These are phyloP conservation scores for Liposcelis brunnea DNA, from an alignment of 2,888 invertebrate genomes.

Conservation along the genomic window DNA sequence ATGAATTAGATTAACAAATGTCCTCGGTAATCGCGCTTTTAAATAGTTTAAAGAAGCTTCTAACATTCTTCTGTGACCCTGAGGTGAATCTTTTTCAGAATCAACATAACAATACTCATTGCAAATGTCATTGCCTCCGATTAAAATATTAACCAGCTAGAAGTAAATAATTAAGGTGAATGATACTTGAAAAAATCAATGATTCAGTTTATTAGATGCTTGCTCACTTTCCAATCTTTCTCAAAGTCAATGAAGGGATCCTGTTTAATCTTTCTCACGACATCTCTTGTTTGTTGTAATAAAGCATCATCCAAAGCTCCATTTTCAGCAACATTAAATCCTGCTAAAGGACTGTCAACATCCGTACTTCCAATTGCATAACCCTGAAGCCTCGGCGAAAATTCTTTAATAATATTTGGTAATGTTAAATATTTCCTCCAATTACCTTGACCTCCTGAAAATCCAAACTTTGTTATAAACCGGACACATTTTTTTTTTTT, in stretches of 20 bases:
- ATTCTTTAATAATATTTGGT: conserved; percentile 43
- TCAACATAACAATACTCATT: conserved; percentile 14
- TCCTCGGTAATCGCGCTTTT: conserved; percentile 13
- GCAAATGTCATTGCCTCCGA: conserved; percentile 16
- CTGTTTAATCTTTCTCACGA: conserved; percentile 33
- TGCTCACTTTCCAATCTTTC: conserved; percentile 39
- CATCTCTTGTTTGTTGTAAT: conserved; percentile 35
- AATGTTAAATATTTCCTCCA: conserved; percentile 37
- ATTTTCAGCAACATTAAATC: conserved; percentile 41
- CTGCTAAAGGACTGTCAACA: conserved; percentile 28
- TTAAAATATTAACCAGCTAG: conserved; percentile 14
- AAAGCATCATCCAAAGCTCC: conserved; percentile 39
- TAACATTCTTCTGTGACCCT: conserved; percentile 12
- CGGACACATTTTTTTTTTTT: too few relatives aligned
- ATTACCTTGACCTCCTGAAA: conserved; percentile 31
- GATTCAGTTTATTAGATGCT: too few relatives aligned
- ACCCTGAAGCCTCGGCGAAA: conserved; percentile 44
- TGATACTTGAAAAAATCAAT: too few relatives aligned
- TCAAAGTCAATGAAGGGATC: conserved; percentile 35
- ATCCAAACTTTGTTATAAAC: too few relatives aligned
- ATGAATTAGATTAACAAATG: conserved; percentile 15
- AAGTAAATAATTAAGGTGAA: not conserved
- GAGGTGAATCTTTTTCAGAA: conserved; percentile 12
- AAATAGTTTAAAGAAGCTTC: conserved; percentile 13
- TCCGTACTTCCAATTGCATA: conserved; percentile 36